A percentile compares a stretch with the other conserved stretches of the same genome.
Evolutionary conservation across 2,888 invertebrate species (phyloP).

Genomic region (Alloscopus bannaensis): DNA sequence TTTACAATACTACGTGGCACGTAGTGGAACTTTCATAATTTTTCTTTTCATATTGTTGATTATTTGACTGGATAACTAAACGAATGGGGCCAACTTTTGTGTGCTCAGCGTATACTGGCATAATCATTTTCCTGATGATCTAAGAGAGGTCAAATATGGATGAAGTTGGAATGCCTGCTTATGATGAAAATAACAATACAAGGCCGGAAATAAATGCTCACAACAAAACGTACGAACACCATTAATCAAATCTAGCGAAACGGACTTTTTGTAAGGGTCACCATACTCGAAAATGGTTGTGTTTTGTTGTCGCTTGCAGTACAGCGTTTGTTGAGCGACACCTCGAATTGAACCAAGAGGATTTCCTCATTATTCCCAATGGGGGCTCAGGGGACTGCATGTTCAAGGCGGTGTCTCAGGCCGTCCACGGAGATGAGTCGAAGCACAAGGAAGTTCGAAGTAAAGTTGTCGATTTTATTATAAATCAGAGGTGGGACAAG

Average conservation of each 20-base stretch:
- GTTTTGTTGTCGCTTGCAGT: no score
- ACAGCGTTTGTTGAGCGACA: conserved; percentile 38
- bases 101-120: no score
- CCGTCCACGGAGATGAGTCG: conserved; percentile 62
- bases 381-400: conserved; percentile 69
- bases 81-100: no score
- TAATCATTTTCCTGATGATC: no score
- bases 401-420: conserved; percentile 70
- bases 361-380: conserved; percentile 66
- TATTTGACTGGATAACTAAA: no score
- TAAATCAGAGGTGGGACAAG: conserved; percentile 62
- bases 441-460: conserved; percentile 63
- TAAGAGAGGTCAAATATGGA: no score
- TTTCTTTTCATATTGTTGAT: no score
- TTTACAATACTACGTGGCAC: no score
- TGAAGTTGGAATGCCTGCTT: conserved; percentile 2
- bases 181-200: conserved; percentile 35
- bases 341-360: conserved; percentile 15
- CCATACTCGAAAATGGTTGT: no score
- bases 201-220: no score
- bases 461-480: conserved; percentile 64
- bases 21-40: no score
- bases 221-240: background rate
- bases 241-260: background rate
- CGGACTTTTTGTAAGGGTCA: background rate